phyloP scores from a whole-genome alignment of 2,113 vertebrate species.

The Takifugu bimaculatus region DNA sequence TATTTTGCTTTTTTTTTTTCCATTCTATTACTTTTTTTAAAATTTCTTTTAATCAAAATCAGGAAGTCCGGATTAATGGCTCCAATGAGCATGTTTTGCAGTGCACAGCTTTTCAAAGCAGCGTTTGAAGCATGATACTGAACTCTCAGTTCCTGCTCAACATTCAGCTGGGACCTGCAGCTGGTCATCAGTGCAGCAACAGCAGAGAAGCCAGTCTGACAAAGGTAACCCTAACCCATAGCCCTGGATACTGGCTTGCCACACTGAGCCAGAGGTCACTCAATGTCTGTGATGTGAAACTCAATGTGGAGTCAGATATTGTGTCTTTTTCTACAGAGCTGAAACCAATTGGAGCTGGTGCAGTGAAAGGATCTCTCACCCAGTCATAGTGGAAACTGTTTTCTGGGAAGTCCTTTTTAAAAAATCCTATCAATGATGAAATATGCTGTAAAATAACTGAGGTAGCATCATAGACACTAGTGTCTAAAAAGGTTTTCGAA shows the following conservation, averaged over 20 bases:
- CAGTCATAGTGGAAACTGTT: conserved; percentile 15
- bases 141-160: background rate
- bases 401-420: conserved; percentile 11
- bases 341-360: conserved; percentile 15
- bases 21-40: too few species aligned
- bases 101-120: conserved; percentile 3
- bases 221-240: background rate
- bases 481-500: conserved; percentile 4
- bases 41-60: background rate
- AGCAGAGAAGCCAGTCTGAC: conserved; percentile 17
- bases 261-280: conserved; percentile 4
- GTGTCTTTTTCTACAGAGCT: conserved; percentile 19
- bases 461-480: background rate
- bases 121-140: background rate
- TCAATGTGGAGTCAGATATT: background rate
- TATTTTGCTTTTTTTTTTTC: too few species aligned
- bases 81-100: conserved; percentile 9
- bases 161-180: conserved; percentile 9
- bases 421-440: conserved; percentile 6
- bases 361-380: conserved; percentile 9
- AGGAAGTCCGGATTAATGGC: conserved; percentile 2
- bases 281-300: background rate
- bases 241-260: background rate
- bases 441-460: conserved; percentile 16
- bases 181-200: conserved; percentile 15